Conservation (phyloP, 2,888 invertebrate genomes). For the Himalopsyche kuldschensis region DNA sequence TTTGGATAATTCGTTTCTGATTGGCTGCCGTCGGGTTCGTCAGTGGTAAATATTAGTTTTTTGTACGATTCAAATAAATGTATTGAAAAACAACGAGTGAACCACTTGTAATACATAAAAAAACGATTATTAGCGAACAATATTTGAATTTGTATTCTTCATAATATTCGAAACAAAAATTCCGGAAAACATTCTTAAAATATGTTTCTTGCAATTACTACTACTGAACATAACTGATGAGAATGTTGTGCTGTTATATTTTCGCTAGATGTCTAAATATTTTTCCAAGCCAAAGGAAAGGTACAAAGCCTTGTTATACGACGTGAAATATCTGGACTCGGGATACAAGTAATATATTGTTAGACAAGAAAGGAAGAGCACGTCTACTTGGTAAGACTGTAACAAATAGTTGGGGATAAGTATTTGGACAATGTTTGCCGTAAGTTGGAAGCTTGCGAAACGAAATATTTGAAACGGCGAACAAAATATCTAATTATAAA, state of each 20-base stretch:
- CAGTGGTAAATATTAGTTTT: too few species aligned
- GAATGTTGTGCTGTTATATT: background rate
- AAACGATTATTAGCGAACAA: background rate
- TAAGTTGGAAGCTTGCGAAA: background rate
- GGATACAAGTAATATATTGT: background rate
- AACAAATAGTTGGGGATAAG: background rate
- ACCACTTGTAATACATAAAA: background rate
- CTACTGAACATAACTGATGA: background rate
- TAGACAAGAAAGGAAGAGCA: background rate
- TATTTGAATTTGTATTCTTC: background rate
- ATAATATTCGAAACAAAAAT: background rate
- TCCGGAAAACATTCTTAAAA: background rate
- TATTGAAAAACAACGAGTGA: too few species aligned
- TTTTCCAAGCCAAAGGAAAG: background rate
- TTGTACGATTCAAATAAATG: too few species aligned
- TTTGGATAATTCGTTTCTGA: too few species aligned
- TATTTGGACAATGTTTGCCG: background rate
- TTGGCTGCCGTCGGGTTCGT: too few species aligned
- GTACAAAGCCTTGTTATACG: background rate
- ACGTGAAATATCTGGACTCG: background rate
- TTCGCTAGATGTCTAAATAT: background rate
- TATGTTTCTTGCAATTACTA: background rate
- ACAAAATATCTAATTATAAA: background rate
- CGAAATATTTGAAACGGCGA: background rate
- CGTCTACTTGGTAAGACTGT: background rate